Evolutionary conservation across 1,140 invertebrate species (phyloP).

Genomic region (Camponotus floridanus): DNA sequence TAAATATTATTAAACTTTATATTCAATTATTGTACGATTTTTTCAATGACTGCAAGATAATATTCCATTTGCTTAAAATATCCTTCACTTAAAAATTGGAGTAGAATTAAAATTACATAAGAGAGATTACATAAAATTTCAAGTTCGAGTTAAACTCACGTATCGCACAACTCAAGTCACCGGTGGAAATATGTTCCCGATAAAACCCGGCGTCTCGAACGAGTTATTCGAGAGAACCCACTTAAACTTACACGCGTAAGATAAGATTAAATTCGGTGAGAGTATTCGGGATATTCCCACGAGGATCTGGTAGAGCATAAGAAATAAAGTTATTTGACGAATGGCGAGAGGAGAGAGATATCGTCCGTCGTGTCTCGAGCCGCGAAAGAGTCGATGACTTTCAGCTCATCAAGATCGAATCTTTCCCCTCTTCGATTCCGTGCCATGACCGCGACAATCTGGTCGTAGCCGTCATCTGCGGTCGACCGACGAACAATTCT

Average conservation of each 20-base stretch:
- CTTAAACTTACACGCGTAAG: neutral
- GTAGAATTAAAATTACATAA: too few species aligned
- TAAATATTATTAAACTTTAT: too few species aligned
- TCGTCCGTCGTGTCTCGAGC: neutral
- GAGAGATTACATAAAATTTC: neutral
- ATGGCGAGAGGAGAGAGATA: neutral
- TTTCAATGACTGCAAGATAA: too few species aligned
- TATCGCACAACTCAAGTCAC: neutral
- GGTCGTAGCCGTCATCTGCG: conserved; percentile 14
- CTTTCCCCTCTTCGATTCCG: conserved; percentile 39
- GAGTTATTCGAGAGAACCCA: neutral
- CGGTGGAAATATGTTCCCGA: neutral
- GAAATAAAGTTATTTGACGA: conserved; percentile 40
- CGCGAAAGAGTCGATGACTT: conserved; percentile 67
- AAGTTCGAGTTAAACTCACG: neutral
- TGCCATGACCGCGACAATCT: conserved; percentile 53
- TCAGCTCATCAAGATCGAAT: conserved; percentile 51
- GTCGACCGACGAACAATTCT: conserved; percentile 31
- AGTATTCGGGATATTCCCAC: neutral
- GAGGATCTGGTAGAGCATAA: conserved; percentile 42
- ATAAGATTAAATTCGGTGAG: conserved; percentile 46
- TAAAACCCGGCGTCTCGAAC: neutral
- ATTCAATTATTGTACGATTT: too few species aligned
- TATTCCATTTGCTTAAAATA: too few species aligned
- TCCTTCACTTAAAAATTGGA: too few species aligned